A percentile compares a stretch with the other conserved stretches of the same genome.
Conservation (phyloP, 2,113 vertebrate genomes). For the Collichthys lucidus region DNA sequence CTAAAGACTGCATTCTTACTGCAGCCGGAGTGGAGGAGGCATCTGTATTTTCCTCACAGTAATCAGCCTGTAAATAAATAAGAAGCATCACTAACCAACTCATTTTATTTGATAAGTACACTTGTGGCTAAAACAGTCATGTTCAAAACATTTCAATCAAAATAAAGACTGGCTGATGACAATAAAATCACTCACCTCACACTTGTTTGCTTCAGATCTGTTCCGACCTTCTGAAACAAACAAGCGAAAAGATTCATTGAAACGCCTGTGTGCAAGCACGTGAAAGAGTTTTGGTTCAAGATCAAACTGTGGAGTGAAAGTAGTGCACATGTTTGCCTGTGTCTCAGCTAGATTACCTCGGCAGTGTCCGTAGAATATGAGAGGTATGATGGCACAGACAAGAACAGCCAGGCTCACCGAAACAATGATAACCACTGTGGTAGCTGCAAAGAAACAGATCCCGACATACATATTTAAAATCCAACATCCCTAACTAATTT, state of each 20-base stretch:
- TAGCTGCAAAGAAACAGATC: conserved; percentile 61
- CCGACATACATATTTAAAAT: background rate
- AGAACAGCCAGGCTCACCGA: conserved; percentile 69
- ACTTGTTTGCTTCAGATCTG: conserved; percentile 11
- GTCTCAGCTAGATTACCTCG: conserved; percentile 49
- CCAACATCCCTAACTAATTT: background rate
- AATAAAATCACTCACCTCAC: conserved; percentile 50
- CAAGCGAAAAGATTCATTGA: background rate
- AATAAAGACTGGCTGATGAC: background rate
- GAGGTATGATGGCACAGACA: conserved; percentile 75
- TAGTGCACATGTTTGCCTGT: background rate
- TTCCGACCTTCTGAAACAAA: conserved; percentile 42
- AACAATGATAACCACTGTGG: conserved; percentile 66
- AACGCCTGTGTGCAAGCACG: background rate
- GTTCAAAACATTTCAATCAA: background rate
- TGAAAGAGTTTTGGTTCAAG: background rate
- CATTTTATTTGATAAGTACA: background rate
- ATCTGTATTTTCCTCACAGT: conserved; percentile 32
- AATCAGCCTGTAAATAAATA: conserved; percentile 45
- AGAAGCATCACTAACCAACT: background rate
- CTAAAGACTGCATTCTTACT: conserved; percentile 41
- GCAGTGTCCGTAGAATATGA: conserved; percentile 74
- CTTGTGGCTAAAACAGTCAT: background rate
- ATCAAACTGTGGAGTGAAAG: background rate
- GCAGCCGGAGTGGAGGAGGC: conserved; percentile 8